Evolutionary conservation across 2,797 vertebrate species (phyloP), one percentile per base, ranked within the genome.

Genomic region (Chaenodraco wilsoni): DNA sequence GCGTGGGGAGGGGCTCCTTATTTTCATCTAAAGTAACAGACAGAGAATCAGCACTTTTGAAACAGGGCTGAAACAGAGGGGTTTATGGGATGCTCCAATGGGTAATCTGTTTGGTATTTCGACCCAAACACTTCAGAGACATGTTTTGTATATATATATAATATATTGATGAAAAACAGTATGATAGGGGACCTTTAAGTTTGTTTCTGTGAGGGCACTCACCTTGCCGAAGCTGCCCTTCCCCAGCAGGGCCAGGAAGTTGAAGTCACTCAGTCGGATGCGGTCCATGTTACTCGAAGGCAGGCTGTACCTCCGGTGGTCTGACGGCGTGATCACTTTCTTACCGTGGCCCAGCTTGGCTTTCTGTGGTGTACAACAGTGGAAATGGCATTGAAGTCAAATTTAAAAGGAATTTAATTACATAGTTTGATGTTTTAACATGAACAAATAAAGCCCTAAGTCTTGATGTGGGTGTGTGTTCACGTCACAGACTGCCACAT

Each of bases 171-270:
- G 27, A 27, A 27, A 27, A 27, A 27, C 27, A 27, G 27, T 27
- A 27, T 5, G 1, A 27, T 27, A 27, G 27, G 27, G 27, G 27
- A 27, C 27, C 27, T 5, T 5, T 37, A 37, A 37, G 33, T 37
- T 37, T 37, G 33, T 37, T 9, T 43, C 15, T 9, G 16, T 19
- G 21, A 11, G 40, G 8, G 21, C 7, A 21, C 95, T 84, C 90
- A 99, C 98, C 96, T 99, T 99, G 54, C 98, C 98, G 0, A 99
- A 99, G 87, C 98, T 99, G 49, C 98, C 98, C 78, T 99, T 99
- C 44, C 98, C 98, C 69, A 99, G 95, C 71, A 99, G 96, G 84
- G 97, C 97, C 87, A 99, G 95, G 87, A 99, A 99, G 90, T 96
- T 96, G 94, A 99, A 99, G 90, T 99, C 97, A 0, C 90, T 95